phyloP scores from a whole-genome alignment of 1,140 invertebrate genomes.

The Leucophenga varia region DNA sequence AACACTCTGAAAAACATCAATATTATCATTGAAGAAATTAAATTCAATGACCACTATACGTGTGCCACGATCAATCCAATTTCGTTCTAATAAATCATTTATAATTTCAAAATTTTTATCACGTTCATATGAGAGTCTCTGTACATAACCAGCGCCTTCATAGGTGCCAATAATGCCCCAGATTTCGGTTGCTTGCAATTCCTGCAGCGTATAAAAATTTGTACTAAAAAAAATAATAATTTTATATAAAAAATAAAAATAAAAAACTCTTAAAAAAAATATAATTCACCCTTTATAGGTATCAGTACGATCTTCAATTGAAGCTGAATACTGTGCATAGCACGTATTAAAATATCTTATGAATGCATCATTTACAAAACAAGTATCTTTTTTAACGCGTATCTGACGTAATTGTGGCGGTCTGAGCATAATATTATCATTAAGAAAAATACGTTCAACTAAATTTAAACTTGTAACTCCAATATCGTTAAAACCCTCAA shows the following conservation, averaged over 20 bases:
- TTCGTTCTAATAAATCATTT: conserved; percentile 1
- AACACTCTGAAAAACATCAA: conserved; percentile 34
- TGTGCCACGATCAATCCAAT: conserved; percentile 44
- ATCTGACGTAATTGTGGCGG: conserved; percentile 43
- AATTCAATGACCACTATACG: conserved; percentile 39
- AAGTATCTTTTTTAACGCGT: conserved; percentile 32
- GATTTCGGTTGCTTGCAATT: conserved; percentile 21
- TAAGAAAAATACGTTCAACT: conserved; percentile 27
- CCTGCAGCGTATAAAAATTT: conserved; percentile 15
- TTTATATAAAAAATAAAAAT: too few species aligned
- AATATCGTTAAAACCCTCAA: neutral
- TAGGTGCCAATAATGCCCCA: conserved; percentile 32
- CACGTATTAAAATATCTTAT: conserved; percentile 42
- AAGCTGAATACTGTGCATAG: conserved; percentile 25
- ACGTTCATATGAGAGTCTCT: conserved; percentile 23
- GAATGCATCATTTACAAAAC: conserved; percentile 42
- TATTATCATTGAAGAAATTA: conserved; percentile 40
- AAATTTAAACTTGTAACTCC: neutral
- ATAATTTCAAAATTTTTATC: conserved; percentile 18
- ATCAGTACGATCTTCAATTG: conserved; percentile 14
- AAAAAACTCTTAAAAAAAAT: too few species aligned
- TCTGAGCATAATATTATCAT: conserved; percentile 41
- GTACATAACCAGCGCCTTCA: conserved; percentile 31
- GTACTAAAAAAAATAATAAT: too few species aligned
- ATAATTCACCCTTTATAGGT: conserved; percentile 6